Evolutionary conservation across 2,888 invertebrate species (phyloP).

Genomic region (Falcaria lacertinaria): DNA sequence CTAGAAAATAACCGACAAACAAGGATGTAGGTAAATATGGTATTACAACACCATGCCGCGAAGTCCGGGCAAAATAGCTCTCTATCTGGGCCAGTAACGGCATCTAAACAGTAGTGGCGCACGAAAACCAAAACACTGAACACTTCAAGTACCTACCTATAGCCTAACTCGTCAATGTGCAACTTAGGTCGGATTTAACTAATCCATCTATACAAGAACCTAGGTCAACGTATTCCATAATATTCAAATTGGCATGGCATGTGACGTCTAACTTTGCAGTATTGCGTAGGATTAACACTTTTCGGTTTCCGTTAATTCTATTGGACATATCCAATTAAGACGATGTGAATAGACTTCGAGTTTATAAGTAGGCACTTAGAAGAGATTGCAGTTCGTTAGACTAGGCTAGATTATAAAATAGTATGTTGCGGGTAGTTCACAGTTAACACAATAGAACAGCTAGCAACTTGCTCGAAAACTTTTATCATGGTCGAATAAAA

Average conservation of each 20-base stretch:
- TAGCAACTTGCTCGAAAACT: too few species aligned
- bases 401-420: too few species aligned
- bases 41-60: constrained; percentile 39
- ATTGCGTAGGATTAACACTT: neutral
- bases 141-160: constrained; percentile 45
- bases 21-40: constrained; percentile 36
- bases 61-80: constrained; percentile 52
- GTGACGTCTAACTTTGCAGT: neutral
- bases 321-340: constrained; percentile 10
- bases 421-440: too few species aligned
- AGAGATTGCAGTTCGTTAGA: too few species aligned
- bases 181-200: constrained; percentile 2
- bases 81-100: constrained; percentile 67
- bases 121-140: constrained; percentile 37
- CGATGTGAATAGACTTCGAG: constrained; percentile 12
- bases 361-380: constrained; percentile 16
- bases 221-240: constrained; percentile 11
- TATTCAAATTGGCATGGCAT: constrained; percentile 1
- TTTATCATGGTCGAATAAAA: too few species aligned
- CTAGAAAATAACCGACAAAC: constrained; percentile 18
- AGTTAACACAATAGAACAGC: too few species aligned
- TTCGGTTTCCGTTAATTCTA: constrained; percentile 5
- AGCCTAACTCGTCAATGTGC: constrained; percentile 29
- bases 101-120: constrained; percentile 54
- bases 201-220: too few species aligned